These are phyloP conservation scores for Eupithecia tripunctaria DNA, from an alignment of 2,888 invertebrate genomes.

Conservation along the genomic window DNA sequence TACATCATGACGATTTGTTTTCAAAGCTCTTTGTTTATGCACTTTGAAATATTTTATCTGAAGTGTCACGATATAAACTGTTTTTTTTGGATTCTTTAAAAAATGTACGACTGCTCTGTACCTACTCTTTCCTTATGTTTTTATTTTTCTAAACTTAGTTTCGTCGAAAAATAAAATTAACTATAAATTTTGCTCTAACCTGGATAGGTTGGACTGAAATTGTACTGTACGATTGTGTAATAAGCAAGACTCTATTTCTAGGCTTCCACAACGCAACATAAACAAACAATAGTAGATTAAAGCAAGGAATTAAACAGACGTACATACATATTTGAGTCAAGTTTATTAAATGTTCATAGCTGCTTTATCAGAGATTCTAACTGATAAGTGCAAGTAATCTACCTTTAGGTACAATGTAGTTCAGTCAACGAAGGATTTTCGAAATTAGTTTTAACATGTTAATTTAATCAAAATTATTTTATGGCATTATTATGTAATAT, in stretches of 20 bases:
- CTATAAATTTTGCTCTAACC: too few species aligned
- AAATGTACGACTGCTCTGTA: too few species aligned
- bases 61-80: not conserved
- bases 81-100: too few species aligned
- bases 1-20: not conserved
- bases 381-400: not conserved
- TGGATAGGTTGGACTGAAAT: too few species aligned
- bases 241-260: conserved; percentile 1
- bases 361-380: not conserved
- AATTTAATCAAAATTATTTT: too few species aligned
- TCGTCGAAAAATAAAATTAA: too few species aligned
- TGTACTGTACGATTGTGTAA: not conserved
- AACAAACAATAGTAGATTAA: conserved; percentile 10
- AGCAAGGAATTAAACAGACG: not conserved
- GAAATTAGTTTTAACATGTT: too few species aligned
- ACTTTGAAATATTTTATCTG: not conserved
- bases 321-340: not conserved
- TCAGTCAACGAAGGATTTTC: too few species aligned
- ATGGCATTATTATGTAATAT: too few species aligned
- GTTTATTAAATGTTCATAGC: not conserved
- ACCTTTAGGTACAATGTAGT: too few species aligned
- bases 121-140: too few species aligned
- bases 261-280: not conserved
- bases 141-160: too few species aligned
- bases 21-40: not conserved